A percentile compares a stretch with the other conserved stretches of the same genome.
Conservation (phyloP, 2,888 invertebrate species). For the Chaitophorus viminalis region DNA sequence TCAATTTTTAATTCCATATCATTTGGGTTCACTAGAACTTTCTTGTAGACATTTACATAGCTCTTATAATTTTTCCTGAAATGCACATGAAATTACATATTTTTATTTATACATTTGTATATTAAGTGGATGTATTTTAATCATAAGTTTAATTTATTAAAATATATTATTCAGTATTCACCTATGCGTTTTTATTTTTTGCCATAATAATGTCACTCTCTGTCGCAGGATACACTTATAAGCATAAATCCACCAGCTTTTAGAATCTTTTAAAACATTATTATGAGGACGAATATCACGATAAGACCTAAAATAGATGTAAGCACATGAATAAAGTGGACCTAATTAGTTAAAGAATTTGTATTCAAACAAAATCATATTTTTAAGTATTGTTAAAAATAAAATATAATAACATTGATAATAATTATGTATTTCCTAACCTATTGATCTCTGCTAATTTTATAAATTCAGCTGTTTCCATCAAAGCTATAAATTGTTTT, state of each 20-base stretch:
- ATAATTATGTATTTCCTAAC: conserved; percentile 67
- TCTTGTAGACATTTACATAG: conserved; percentile 78
- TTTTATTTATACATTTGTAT: not conserved
- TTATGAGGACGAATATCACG: conserved; percentile 74
- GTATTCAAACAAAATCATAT: no score
- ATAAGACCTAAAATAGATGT: conserved; percentile 70
- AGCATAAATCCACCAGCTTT: conserved; percentile 82
- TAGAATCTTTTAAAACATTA: conserved; percentile 72
- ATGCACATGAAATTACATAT: conserved; percentile 21
- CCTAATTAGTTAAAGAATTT: no score
- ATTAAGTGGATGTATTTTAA: not conserved
- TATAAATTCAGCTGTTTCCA: conserved; percentile 68
- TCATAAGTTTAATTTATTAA: not conserved
- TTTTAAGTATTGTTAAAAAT: not conserved
- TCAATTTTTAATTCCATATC: conserved; percentile 80
- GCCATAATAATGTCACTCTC: conserved; percentile 67
- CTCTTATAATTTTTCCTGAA: conserved; percentile 73
- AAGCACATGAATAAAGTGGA: no score
- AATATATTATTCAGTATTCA: conserved; percentile 6
- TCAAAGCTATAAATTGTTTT: conserved; percentile 73
- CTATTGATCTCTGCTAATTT: conserved; percentile 75
- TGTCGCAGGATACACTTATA: conserved; percentile 78
- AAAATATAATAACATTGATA: conserved; percentile 8
- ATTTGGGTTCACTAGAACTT: conserved; percentile 76
- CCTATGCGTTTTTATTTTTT: conserved; percentile 48